These are phyloP conservation scores for Bugulina stolonifera DNA, from an alignment of 2,888 invertebrate species.

Conservation along the genomic window DNA sequence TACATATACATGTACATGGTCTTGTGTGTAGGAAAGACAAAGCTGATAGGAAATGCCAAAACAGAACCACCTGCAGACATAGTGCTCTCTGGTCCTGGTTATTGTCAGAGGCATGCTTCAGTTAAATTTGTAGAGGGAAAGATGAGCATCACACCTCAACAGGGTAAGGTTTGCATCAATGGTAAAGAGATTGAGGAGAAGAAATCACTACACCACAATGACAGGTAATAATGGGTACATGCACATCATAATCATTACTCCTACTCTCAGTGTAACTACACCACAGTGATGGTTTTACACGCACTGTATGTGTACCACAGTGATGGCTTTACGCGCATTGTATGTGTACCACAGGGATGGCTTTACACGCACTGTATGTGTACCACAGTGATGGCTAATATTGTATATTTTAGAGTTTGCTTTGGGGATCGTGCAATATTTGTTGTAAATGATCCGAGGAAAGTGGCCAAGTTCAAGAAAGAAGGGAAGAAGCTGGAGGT, in stretches of 20 bases:
- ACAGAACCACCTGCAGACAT: slow-evolving; percentile 31
- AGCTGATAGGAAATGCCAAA: slow-evolving; percentile 32
- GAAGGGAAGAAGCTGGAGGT: slow-evolving; percentile 29
- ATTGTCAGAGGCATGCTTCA: slow-evolving; percentile 29
- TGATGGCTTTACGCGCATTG: too few species aligned
- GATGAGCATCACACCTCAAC: slow-evolving; percentile 26
- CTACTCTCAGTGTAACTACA: too few species aligned
- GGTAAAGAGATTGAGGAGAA: slow-evolving; percentile 30
- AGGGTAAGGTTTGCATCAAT: slow-evolving; percentile 29
- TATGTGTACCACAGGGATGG: too few species aligned
- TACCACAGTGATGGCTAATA: not conserved
- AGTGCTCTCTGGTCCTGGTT: slow-evolving; percentile 32
- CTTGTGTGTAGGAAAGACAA: slow-evolving; percentile 13
- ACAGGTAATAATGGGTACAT: slow-evolving; percentile 31
- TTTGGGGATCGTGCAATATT: slow-evolving; percentile 34
- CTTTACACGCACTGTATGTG: too few species aligned
- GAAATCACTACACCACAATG: slow-evolving; percentile 31
- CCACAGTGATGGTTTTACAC: too few species aligned
- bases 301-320: not conserved
- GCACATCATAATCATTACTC: too few species aligned
- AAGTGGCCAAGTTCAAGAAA: slow-evolving; percentile 30
- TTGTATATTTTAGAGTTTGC: slow-evolving; percentile 29
- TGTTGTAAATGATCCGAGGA: slow-evolving; percentile 31
- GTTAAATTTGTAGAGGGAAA: slow-evolving; percentile 29
- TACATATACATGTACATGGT: not conserved